Percentiles rank a stretch among this genome's conserved stretches.
Conservation (phyloP, 2,888 invertebrate species). For the Caenorhabditis afra region DNA sequence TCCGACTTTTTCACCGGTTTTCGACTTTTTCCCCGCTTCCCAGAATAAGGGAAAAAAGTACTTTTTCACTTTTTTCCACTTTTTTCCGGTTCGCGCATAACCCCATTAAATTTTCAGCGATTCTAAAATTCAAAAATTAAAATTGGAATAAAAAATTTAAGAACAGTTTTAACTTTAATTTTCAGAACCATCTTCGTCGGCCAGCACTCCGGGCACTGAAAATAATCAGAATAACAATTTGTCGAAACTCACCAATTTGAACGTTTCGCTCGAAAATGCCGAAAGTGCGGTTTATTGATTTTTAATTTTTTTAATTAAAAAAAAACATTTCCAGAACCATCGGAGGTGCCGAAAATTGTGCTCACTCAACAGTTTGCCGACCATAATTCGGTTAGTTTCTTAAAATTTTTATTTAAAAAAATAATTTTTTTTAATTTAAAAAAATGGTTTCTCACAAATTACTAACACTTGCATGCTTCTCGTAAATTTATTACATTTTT, state of each 20-base stretch:
- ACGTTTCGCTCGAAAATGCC: conserved; percentile 32
- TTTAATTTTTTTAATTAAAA: background rate
- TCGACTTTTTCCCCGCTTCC: no score
- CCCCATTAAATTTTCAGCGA: no score
- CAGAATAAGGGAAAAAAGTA: no score
- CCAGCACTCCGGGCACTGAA: conserved; percentile 16
- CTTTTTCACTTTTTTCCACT: no score
- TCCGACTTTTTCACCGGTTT: no score
- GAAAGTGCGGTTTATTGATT: background rate
- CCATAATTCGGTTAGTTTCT: conserved; percentile 46
- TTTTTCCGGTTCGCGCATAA: no score
- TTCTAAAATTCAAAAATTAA: no score
- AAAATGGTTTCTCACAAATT: background rate
- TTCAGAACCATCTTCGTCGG: conserved; percentile 1
- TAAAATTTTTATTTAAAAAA: background rate
- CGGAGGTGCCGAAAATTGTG: conserved; percentile 5
- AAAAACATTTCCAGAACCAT: background rate
- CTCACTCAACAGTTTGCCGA: conserved; percentile 38
- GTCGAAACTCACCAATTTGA: conserved; percentile 43
- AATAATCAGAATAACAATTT: conserved; percentile 48
- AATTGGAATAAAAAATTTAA: background rate
- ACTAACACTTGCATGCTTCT: conserved; percentile 8
- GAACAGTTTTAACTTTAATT: conserved; percentile 4
- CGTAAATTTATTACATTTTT: no score
- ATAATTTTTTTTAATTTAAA: background rate